Evolutionary conservation across 2,797 vertebrate genomes (phyloP).

Genomic region (Thripadectes ignobilis): DNA sequence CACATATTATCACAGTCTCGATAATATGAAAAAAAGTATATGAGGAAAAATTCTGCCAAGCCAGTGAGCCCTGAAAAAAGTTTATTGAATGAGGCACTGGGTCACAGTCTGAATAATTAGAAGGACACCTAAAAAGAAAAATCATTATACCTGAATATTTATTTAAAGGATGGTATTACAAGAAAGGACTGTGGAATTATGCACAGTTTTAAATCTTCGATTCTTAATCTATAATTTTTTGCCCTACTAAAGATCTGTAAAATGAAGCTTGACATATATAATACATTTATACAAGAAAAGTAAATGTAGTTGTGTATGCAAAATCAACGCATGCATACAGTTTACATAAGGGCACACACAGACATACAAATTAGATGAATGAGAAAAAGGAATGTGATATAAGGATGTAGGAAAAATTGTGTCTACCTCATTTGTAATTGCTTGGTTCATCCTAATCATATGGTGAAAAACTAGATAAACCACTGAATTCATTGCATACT

Average conservation of each 20-base stretch:
- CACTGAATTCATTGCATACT: not conserved
- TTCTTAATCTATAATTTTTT: not conserved
- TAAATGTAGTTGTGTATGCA: not conserved
- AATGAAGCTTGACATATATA: not conserved
- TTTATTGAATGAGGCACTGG: not conserved
- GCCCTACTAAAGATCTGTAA: not conserved
- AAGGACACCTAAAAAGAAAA: not conserved
- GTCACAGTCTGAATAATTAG: not conserved
- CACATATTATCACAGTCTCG: not conserved
- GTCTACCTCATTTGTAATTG: not conserved
- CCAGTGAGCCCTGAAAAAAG: not conserved
- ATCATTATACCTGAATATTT: not conserved
- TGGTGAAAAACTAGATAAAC: not conserved
- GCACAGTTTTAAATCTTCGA: not conserved
- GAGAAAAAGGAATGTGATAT: not conserved
- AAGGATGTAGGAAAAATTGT: not conserved
- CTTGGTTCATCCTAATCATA: not conserved
- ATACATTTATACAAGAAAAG: not conserved
- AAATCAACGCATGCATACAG: not conserved
- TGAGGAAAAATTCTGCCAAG: not conserved
- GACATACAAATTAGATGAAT: not conserved
- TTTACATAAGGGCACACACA: not conserved
- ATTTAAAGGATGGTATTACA: not conserved
- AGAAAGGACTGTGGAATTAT: not conserved
- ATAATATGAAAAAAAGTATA: not conserved